These are phyloP conservation scores for Drosophila ustulata DNA, from an alignment of 2,888 invertebrate genomes.

Conservation along the genomic window DNA sequence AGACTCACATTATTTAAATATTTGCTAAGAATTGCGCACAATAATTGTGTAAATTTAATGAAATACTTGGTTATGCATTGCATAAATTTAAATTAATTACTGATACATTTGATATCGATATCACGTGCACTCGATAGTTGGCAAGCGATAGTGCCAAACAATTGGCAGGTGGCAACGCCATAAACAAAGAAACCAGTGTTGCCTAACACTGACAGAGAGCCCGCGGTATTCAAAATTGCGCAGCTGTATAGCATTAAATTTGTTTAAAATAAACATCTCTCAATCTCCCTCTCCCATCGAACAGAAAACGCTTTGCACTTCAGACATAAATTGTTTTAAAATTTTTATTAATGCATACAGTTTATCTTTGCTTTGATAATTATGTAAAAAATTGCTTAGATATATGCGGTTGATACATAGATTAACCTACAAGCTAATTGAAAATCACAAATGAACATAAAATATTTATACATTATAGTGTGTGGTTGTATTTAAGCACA, in stretches of 20 bases:
- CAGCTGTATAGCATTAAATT: not conserved
- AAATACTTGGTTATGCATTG: not conserved
- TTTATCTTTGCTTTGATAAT: conserved; percentile 79
- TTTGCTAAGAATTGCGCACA: not conserved
- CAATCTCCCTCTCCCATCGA: not conserved
- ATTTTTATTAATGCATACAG: conserved; percentile 72
- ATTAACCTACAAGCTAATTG: conserved; percentile 75
- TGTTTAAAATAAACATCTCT: not conserved
- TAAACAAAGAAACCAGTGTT: not conserved
- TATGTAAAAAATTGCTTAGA: conserved; percentile 76
- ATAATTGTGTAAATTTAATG: not conserved
- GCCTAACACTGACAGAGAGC: not conserved
- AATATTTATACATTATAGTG: conserved; percentile 79
- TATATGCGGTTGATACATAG: conserved; percentile 73
- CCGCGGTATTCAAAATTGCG: not conserved
- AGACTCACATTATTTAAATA: not conserved
- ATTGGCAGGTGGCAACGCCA: not conserved
- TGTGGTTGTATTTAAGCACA: conserved; percentile 71
- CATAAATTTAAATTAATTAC: not conserved
- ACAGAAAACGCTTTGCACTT: conserved; percentile 11
- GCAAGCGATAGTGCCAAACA: not conserved
- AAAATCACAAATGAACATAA: conserved; percentile 80
- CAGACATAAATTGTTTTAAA: conserved; percentile 40
- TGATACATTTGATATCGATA: not conserved
- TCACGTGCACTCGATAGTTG: not conserved